phyloP scores from a whole-genome alignment of 1,140 invertebrate genomes.

The Halesus radiatus region DNA sequence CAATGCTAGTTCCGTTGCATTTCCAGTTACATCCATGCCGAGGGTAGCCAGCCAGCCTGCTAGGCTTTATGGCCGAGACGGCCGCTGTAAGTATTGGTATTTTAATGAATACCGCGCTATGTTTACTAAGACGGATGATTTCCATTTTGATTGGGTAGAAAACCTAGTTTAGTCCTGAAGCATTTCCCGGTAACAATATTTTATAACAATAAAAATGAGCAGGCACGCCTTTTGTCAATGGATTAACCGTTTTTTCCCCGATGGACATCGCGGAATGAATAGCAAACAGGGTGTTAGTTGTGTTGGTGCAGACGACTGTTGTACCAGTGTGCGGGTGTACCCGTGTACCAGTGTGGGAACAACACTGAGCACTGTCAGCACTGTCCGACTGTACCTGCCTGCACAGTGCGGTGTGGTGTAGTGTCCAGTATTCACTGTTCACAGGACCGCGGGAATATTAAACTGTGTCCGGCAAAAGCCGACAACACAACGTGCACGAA shows the following conservation, averaged over 20 bases:
- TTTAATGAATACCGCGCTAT: slow-evolving; percentile 4
- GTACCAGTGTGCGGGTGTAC: no score
- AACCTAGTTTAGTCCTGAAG: not conserved
- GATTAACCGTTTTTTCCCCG: slow-evolving; percentile 48
- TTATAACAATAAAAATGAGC: slow-evolving; percentile 31
- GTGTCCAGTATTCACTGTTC: no score
- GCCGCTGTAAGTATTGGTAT: not conserved
- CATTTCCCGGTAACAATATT: slow-evolving; percentile 26
- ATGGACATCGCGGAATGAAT: slow-evolving; percentile 47
- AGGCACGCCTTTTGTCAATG: slow-evolving; percentile 51
- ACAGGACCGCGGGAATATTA: slow-evolving; percentile 30
- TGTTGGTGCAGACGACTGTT: slow-evolving; percentile 14
- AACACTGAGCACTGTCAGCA: no score
- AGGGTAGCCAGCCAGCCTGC: not conserved
- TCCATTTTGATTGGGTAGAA: slow-evolving; percentile 12
- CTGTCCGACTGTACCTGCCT: no score
- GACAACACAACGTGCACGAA: slow-evolving; percentile 15
- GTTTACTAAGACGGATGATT: not conserved
- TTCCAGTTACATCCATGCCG: not conserved
- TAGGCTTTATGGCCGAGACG: not conserved
- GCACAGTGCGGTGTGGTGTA: no score
- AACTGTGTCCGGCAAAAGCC: slow-evolving; percentile 26
- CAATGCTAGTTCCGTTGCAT: slow-evolving; percentile 11
- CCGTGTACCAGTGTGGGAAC: no score
- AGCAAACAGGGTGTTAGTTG: slow-evolving; percentile 38